A percentile compares a stretch with the other conserved stretches of the same genome.
Conservation (phyloP, 2,888 invertebrate genomes). For the Brenthis daphne region DNA sequence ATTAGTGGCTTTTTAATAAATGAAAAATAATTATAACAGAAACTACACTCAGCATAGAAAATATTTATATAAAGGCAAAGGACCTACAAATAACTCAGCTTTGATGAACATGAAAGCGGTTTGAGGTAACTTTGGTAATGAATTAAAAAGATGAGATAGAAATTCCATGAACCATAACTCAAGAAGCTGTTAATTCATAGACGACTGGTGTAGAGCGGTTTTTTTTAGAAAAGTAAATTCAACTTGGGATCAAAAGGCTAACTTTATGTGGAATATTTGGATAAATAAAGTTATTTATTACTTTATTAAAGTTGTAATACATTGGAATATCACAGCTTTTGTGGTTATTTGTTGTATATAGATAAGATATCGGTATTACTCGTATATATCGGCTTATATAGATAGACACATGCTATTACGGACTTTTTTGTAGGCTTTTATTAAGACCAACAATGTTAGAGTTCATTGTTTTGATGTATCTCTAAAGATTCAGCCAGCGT, state of each 20-base stretch:
- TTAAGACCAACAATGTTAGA: too few relatives aligned
- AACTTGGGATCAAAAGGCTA: constrained; percentile 1
- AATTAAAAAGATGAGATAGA: constrained; percentile 23
- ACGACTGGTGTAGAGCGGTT: neutral
- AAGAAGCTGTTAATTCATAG: constrained; percentile 18
- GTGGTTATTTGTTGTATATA: too few relatives aligned
- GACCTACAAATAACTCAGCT: constrained; percentile 27
- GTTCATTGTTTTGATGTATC: too few relatives aligned
- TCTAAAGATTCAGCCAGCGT: too few relatives aligned
- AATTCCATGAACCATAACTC: constrained; percentile 15
- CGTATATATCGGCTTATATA: too few relatives aligned
- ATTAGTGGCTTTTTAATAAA: constrained; percentile 3
- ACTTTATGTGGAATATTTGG: constrained; percentile 2
- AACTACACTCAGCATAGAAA: constrained; percentile 10
- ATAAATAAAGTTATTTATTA: neutral
- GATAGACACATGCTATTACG: too few relatives aligned
- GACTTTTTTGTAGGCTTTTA: too few relatives aligned
- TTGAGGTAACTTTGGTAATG: constrained; percentile 19
- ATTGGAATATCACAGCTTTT: too few relatives aligned
- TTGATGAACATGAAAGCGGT: constrained; percentile 26
- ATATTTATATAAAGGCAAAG: constrained; percentile 16
- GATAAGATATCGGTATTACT: too few relatives aligned
- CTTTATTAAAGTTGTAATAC: too few relatives aligned
- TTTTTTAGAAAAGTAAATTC: constrained; percentile 8
- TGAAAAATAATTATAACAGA: constrained; percentile 13